Evolutionary conservation across 2,797 vertebrate species (phyloP).

Genomic region (Rhincodon typus): DNA sequence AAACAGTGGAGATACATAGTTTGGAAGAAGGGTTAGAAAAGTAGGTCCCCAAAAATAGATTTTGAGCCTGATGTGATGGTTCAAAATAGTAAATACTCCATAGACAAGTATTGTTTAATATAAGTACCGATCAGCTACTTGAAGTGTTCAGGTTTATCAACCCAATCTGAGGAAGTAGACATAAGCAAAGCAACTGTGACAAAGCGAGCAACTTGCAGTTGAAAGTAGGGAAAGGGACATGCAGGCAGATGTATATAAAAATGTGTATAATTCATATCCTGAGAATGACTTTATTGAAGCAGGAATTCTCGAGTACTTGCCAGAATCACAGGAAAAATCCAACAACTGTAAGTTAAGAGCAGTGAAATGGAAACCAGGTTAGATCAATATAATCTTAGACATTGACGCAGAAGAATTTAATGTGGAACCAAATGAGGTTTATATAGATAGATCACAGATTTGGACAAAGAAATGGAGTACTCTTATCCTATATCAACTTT

Average conservation of each 20-base stretch:
- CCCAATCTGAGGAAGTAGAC: not conserved
- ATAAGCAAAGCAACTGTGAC: not conserved
- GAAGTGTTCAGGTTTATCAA: too few species aligned
- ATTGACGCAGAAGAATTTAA: not conserved
- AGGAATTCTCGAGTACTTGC: not conserved
- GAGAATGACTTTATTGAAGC: not conserved
- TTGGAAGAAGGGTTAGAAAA: not conserved
- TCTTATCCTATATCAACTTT: too few species aligned
- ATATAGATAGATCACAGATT: too few species aligned
- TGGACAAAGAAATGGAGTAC: slow-evolving; percentile 56
- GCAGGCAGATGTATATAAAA: not conserved
- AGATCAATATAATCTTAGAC: not conserved
- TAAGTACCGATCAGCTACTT: not conserved
- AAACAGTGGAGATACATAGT: not conserved
- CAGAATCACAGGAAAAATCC: not conserved
- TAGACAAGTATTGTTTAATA: not conserved
- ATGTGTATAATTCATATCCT: not conserved
- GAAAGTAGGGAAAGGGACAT: not conserved
- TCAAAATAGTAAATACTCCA: not conserved
- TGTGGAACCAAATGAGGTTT: slow-evolving; percentile 20
- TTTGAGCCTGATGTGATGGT: not conserved
- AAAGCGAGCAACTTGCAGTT: not conserved
- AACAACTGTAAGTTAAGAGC: not conserved
- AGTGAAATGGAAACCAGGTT: not conserved
- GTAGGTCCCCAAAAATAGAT: not conserved